Evolutionary conservation across 1,140 invertebrate genomes (phyloP).

Genomic region (Venturia canescens): DNA sequence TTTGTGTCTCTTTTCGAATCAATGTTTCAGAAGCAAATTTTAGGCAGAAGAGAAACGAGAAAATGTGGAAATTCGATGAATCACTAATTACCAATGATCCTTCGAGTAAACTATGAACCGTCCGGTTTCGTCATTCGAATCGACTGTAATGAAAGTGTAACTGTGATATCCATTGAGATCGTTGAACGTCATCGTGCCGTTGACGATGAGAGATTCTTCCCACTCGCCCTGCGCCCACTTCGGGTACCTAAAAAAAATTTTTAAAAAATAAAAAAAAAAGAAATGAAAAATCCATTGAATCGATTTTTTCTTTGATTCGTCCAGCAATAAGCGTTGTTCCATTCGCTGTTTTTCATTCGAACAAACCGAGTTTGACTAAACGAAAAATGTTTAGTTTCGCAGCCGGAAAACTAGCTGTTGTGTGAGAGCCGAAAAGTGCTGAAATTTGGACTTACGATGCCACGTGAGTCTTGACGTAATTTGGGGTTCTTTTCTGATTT

Average conservation of each 20-base stretch:
- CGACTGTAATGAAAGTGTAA: constrained; percentile 80
- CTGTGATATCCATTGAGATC: constrained; percentile 82
- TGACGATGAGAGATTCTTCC: constrained; percentile 81
- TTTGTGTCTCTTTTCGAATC: not conserved
- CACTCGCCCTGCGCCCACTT: constrained; percentile 83
- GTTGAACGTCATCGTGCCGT: constrained; percentile 80
- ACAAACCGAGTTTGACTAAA: constrained; percentile 15
- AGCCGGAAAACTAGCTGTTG: no score
- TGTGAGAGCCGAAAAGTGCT: no score
- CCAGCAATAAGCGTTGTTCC: no score
- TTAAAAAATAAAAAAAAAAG: constrained; percentile 40
- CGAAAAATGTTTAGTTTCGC: constrained; percentile 20
- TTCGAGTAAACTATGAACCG: constrained; percentile 72
- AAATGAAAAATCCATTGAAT: constrained; percentile 37
- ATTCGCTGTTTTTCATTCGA: no score
- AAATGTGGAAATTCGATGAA: not conserved
- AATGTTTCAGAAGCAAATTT: no score
- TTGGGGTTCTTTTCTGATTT: constrained; percentile 72
- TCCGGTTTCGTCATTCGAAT: constrained; percentile 71
- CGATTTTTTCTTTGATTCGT: no score
- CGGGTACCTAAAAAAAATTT: constrained; percentile 77
- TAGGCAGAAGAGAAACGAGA: not conserved
- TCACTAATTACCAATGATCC: constrained; percentile 70
- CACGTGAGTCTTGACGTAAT: constrained; percentile 70
- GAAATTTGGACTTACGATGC: constrained; percentile 68